Base-by-base conservation (phyloP, 1,140 invertebrate species). In the Harpegnathos saltator region DNA sequence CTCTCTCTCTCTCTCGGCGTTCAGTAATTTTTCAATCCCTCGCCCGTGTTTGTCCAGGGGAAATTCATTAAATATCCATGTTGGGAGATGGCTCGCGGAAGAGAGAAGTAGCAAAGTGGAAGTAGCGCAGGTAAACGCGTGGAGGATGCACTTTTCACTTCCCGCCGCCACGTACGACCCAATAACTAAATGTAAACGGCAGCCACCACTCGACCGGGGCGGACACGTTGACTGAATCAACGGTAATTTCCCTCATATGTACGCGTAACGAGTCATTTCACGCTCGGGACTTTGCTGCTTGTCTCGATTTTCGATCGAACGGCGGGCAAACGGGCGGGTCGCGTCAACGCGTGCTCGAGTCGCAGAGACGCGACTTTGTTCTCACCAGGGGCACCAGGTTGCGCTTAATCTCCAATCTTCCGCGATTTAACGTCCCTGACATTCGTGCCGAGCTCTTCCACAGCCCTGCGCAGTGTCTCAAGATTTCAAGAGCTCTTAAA, bases 41-140 rank as follows among this genome's bases (percentile, higher is more conserved):
- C 56, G 62, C 33, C 22, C 38, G 33, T 85, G 52, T 85, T 86
- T 86, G 63, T 71, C 56, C 63, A 26, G 24, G 22, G 68, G 48
- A 81, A 84, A 82, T 86, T 85, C 75, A 81, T 86, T 86, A 86
- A 86, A 82, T 85, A 82, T 85, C 83, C 48, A 85, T 58, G 58
- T 52, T 54, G 44, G 38, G 14, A 56, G 50, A 66, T 54, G 22
- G 52, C 26, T 48, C 14, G 17, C 2, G 17, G 9, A 17, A 22
- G 22, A 38, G 22, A n/a, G n/a, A n/a, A n/a, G n/a, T n/a, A n/a
- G n/a, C n/a, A n/a, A n/a, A n/a, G 29, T 33, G 17, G 54, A 48
- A 50, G 58, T 22, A 22, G 15, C 14, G 33, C 29, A 11, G 29
- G 33, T 68, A 78, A 66, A 66, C 48, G 44, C 24, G 5, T 54